Base-by-base conservation (phyloP, 2,113 vertebrate genomes). In the Chaenogobius annularis region DNA sequence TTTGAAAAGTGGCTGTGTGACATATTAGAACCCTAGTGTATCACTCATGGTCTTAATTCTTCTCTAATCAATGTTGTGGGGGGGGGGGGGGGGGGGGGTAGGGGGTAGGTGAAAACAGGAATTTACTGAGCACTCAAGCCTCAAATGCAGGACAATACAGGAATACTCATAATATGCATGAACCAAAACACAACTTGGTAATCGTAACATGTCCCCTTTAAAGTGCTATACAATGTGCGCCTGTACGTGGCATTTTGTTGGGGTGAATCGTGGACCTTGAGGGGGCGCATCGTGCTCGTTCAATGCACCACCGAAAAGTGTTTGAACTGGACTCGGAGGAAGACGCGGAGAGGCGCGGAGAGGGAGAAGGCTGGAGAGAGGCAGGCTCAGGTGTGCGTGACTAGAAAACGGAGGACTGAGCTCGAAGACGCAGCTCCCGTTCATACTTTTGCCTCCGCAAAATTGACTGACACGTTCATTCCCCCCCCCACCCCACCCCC, bases 381-480 rank as follows among this genome's bases (percentile, higher is more conserved):
- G 78, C 73, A 80, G 78, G 73, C 85, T 90, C 90, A 90, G 89
- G 89, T 90, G 90, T 90, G 86, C 90, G 92, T 93, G 92, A 91
- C 89, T 83, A 74, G 90, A 91, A 91, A 90, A 84, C 91, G 81
- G 78, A 89, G 85, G 37, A 40, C 37, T 78, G 70, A 82, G 87
- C 83, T 78, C 67, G 52, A 78, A 73, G 71, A 59, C 47, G 72
- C 77, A 66, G 78, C 68, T 73, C 56, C 72, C 67, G 63, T 69
- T 87, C 77, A 84, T 82, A 82, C 83, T 85, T n/a, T n/a, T n/a
- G n/a, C 79, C 47, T 66, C 14, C 61, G 55, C 75, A 26, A 54
- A 10, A 65, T 70, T 58, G 50, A 22, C 56, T 12, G 11, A 22
- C 20, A 5, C 75, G 37, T 72, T 61, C 43, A 43, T 52, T 69